A percentile compares a stretch with the other conserved stretches of the same genome.
Evolutionary conservation across 2,888 invertebrate species (phyloP).

Genomic region (Morinoia aosen): DNA sequence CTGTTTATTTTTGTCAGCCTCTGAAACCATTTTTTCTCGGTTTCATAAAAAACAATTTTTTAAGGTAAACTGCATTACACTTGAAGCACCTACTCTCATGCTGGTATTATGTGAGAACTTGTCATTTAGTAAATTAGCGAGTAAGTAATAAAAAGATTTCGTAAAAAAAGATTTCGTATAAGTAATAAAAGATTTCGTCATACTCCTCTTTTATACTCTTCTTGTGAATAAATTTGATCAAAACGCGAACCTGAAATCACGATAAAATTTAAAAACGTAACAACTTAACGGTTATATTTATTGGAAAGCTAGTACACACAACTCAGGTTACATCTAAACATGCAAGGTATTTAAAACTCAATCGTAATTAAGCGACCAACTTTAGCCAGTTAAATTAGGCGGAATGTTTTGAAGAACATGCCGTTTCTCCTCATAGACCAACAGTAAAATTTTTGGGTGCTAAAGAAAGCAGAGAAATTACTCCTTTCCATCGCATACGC

Average conservation of each 20-base stretch:
- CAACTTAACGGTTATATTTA: neutral
- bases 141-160: neutral
- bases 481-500: no score
- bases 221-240: neutral
- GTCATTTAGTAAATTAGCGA: neutral
- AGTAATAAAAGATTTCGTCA: neutral
- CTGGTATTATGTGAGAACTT: neutral
- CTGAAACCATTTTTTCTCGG: neutral
- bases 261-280: neutral
- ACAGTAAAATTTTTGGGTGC: no score
- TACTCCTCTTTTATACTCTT: neutral
- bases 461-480: no score
- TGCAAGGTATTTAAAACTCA: no score
- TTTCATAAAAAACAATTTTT: neutral
- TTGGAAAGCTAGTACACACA: neutral
- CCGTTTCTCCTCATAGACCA: no score
- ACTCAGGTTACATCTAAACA: neutral
- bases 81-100: neutral
- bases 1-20: neutral
- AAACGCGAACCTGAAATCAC: neutral
- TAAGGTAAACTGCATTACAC: neutral
- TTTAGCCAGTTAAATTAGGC: no score
- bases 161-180: neutral
- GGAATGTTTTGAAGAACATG: no score
- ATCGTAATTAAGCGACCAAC: no score